Base-by-base conservation (phyloP, 2,888 invertebrate species). In the Mactromeris polynyma region DNA sequence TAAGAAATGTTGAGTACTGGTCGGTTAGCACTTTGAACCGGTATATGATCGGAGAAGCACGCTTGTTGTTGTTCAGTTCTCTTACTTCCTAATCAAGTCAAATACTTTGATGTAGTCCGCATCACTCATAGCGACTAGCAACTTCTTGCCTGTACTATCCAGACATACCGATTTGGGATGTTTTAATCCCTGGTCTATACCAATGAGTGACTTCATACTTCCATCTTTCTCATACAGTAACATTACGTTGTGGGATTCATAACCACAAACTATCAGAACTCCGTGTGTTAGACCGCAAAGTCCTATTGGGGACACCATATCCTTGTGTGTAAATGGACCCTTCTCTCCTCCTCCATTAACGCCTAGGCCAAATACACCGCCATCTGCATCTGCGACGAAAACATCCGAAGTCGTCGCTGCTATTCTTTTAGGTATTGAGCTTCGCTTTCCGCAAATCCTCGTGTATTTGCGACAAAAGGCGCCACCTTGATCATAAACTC, bases 131-230 rank as follows among this genome's bases (percentile, higher is more conserved):
- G 69, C 40, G 19, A 83, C 51, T 21, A 83, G 11, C 42, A 83
- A 36, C n/a, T 83, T 83, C 9, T n/a, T 46, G 26, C 51, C 51
- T 36, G 83, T 51, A 11, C 46, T 38, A 21, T 73, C 77, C 21
- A 83, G 1, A 46, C 83, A 85, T n/a, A 79, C 26, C n/a, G 85
- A 77, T 38, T 85, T 79, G 26, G 85, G 85, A 19, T 79, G 33
- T 6, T 11, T 73, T 38, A 85, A 33, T 19, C 79, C 85, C 21
- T 85, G 58, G 0, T 17, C 31, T 31, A 38, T 38, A 0, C 26
- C 26, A 54, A 78, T 19, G 38, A 85, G 26, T 58, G 78, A 54
- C n/a, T 21, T 54, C 21, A 85, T 78, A 46, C 21, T 19, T 17
- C n/a, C 46, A 36, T 58, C 85, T 4, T 31, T 17, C 4, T 14